Evolutionary conservation across 1,140 invertebrate genomes (phyloP).

Genomic region (Panagrolaimus sp.): DNA sequence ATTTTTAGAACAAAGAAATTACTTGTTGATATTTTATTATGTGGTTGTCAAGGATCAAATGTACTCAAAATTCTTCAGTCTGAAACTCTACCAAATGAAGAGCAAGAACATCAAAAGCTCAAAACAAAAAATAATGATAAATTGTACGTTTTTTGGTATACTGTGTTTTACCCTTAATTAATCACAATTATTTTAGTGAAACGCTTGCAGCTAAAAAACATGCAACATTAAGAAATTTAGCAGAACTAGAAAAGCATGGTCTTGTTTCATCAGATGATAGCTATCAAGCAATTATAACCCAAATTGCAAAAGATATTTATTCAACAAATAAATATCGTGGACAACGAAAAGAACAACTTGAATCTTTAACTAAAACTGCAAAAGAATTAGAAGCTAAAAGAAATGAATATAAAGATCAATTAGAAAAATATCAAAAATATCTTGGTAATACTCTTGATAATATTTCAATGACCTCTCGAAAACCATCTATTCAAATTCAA

Average conservation of each 20-base stretch:
- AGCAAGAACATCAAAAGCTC: neutral
- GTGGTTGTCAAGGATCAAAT: neutral
- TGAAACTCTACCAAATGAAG: neutral
- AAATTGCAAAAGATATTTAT: neutral
- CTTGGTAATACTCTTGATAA: slow-evolving; percentile 2
- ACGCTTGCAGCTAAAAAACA: neutral
- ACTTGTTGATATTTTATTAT: neutral
- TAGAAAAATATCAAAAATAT: slow-evolving; percentile 6
- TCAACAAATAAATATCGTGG: slow-evolving; percentile 5
- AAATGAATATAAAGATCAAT: neutral
- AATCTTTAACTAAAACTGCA: neutral
- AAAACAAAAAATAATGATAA: neutral
- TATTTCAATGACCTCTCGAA: neutral
- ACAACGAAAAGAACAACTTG: slow-evolving; percentile 11
- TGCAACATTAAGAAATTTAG: neutral
- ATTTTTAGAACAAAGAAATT: neutral
- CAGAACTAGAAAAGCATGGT: neutral
- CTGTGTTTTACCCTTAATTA: neutral
- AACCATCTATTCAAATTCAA: neutral
- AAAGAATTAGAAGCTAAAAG: neutral
- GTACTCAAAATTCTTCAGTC: neutral
- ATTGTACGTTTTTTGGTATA: neutral
- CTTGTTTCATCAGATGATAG: neutral
- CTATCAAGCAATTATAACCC: neutral
- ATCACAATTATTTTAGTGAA: neutral